Conservation (phyloP, 2,888 invertebrate species). For the Hydropsyche betteni region DNA sequence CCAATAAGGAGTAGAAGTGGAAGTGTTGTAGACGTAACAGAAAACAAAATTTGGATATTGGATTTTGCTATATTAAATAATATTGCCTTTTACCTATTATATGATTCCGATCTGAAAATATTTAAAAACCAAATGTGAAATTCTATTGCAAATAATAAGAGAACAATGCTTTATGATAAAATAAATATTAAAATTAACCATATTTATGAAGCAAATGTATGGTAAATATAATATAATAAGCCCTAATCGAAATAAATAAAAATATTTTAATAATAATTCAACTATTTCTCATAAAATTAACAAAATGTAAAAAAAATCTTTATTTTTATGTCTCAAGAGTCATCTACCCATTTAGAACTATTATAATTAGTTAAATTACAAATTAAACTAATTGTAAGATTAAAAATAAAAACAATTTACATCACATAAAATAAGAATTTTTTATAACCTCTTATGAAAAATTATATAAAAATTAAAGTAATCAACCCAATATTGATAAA, state of each 20-base stretch:
- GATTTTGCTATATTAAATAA: slow-evolving; percentile 28
- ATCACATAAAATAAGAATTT: background rate
- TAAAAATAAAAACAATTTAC: background rate
- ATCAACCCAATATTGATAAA: background rate
- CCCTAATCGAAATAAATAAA: no score
- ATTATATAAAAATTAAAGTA: background rate
- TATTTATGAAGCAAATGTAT: background rate
- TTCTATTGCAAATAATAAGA: slow-evolving; percentile 48
- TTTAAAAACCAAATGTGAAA: slow-evolving; percentile 56
- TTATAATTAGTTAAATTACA: background rate
- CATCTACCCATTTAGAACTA: background rate
- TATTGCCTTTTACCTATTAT: slow-evolving; percentile 63
- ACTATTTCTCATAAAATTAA: no score
- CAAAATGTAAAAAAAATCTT: background rate
- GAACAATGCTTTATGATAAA: slow-evolving; percentile 36
- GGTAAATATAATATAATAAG: background rate
- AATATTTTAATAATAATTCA: no score
- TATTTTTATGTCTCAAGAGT: background rate
- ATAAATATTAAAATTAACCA: slow-evolving; percentile 10
- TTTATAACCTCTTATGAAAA: background rate
- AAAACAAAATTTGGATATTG: slow-evolving; percentile 52
- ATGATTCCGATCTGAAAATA: slow-evolving; percentile 70
- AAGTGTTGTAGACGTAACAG: background rate
- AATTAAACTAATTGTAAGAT: background rate
- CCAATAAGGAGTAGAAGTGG: no score